A percentile compares a stretch with the other conserved stretches of the same genome.
These are phyloP conservation scores for Bos indicus DNA, from an alignment of 2,113 vertebrate species.

Conservation along the genomic window DNA sequence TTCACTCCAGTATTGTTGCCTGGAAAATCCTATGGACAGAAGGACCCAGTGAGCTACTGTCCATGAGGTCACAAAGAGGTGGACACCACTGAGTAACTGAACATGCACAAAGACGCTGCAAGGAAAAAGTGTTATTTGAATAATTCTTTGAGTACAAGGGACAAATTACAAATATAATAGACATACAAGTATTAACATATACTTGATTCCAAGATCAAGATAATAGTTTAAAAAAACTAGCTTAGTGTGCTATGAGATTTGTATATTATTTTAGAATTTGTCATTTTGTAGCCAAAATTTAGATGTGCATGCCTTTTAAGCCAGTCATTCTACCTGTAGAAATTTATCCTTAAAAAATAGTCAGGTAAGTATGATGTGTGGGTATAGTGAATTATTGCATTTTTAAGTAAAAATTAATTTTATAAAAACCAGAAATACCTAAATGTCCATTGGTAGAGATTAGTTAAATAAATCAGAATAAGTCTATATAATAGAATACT, in stretches of 20 bases:
- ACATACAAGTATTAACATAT: not conserved
- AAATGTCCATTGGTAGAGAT: not conserved
- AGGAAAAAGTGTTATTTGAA: not conserved
- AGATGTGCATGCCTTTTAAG: not conserved
- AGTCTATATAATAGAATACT: not conserved
- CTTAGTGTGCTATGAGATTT: not conserved
- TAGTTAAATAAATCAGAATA: not conserved
- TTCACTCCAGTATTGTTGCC: not conserved
- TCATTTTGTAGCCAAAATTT: not conserved
- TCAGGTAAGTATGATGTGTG: not conserved
- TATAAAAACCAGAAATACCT: not conserved
- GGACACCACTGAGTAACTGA: not conserved
- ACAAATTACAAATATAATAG: not conserved
- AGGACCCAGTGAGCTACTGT: not conserved
- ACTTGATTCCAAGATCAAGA: not conserved
- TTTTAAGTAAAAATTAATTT: not conserved
- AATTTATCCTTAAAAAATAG: not conserved
- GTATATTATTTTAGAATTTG: not conserved
- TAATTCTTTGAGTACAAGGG: not conserved
- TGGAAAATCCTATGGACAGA: not conserved
- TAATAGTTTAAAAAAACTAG: not conserved
- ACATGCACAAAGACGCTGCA: not conserved
- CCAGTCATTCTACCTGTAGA: not conserved
- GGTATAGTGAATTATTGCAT: not conserved
- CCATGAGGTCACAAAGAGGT: not conserved